Percentiles rank a stretch among this genome's conserved stretches.
Conservation (phyloP, 2,113 vertebrate species). For the Cnemophilus loriae region DNA sequence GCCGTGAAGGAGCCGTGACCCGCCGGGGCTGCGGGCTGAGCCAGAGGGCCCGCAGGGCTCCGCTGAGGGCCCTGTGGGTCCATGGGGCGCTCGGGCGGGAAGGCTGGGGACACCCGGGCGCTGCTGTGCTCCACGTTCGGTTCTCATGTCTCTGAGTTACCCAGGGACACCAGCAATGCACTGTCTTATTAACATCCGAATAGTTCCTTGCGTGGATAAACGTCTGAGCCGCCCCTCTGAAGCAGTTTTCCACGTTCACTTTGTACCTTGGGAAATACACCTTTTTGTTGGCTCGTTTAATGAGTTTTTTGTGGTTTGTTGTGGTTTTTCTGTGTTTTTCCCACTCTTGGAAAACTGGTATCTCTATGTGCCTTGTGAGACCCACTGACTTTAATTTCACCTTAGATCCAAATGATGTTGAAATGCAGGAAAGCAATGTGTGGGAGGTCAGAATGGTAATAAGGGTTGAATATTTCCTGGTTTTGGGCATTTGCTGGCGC, state of each 20-base stretch:
- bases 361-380: not conserved
- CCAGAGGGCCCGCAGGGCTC: accelerated
- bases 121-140: accelerated
- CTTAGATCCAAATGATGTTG: accelerated
- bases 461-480: not conserved
- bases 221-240: not conserved
- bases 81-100: not conserved
- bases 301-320: not conserved
- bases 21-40: not conserved
- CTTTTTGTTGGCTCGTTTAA: not conserved
- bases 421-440: not conserved
- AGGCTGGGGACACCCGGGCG: accelerated
- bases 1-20: not conserved
- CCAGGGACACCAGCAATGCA: accelerated
- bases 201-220: accelerated
- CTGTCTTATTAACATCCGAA: accelerated
- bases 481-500: not conserved
- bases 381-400: not conserved
- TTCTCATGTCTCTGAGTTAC: accelerated
- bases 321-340: not conserved
- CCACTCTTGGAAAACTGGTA: not conserved
- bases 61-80: not conserved
- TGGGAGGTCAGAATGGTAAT: not conserved
- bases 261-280: not conserved
- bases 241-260: not conserved